phyloP scores from a whole-genome alignment of 2,113 vertebrate genomes.

The Penelope pileata region DNA sequence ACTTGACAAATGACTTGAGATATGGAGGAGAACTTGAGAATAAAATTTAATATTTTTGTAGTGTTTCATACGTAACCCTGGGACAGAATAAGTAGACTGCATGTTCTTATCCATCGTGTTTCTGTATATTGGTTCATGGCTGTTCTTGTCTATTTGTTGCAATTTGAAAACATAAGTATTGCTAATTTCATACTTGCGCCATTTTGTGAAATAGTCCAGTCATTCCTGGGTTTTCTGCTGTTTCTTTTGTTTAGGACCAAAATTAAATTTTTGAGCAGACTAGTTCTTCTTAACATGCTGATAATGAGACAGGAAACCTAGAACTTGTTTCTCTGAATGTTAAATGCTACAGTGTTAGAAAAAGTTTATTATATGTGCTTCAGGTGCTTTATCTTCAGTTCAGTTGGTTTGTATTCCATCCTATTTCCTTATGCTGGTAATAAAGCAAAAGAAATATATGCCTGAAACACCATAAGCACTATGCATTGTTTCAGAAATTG shows the following conservation, averaged over 20 bases:
- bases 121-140: slow-evolving; percentile 49
- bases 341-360: neutral
- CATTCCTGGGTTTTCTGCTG: slow-evolving; percentile 2
- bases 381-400: neutral
- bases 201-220: slow-evolving; percentile 18
- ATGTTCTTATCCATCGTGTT: slow-evolving; percentile 60
- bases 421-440: slow-evolving; percentile 36
- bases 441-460: slow-evolving; percentile 1
- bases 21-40: slow-evolving; percentile 28
- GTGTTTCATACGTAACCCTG: slow-evolving; percentile 16
- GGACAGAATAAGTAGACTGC: slow-evolving; percentile 38
- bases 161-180: slow-evolving; percentile 3
- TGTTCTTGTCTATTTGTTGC: slow-evolving; percentile 24
- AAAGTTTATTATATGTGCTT: neutral
- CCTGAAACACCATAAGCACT: slow-evolving; percentile 23
- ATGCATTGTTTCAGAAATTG: neutral
- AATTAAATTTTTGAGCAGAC: neutral
- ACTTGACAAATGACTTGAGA: slow-evolving; percentile 38
- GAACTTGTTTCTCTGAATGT: neutral
- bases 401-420: neutral
- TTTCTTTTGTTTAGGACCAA: neutral
- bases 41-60: slow-evolving; percentile 5
- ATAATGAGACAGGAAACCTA: neutral
- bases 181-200: slow-evolving; percentile 14
- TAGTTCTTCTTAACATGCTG: neutral